Evolutionary conservation across 30 jellyfish, hydroid and myxozoan species (phyloP).

Genomic region (Sanderia malayensis): DNA sequence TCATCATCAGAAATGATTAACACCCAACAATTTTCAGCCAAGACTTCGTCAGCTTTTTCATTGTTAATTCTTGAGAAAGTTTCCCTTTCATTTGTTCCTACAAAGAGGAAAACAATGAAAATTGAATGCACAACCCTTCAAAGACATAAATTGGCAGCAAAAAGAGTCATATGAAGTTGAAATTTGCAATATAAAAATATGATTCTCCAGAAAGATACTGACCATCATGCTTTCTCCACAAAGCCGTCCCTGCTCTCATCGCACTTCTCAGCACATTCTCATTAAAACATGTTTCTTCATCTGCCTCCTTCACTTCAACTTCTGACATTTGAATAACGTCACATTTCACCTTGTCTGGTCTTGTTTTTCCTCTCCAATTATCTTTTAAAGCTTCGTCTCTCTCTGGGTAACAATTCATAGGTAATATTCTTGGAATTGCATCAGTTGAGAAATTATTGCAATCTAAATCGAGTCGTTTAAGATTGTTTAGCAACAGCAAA

Average conservation of each 20-base stretch:
- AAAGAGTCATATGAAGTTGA: too few relatives aligned
- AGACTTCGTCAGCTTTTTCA: background rate
- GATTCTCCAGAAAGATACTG: background rate
- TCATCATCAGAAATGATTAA: background rate
- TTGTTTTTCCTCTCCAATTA: constrained; percentile 88
- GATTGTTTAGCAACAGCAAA: constrained; percentile 26
- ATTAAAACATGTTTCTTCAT: constrained; percentile 40
- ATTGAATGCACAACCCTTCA: background rate
- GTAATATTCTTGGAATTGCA: constrained; percentile 65
- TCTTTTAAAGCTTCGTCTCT: constrained; percentile 65
- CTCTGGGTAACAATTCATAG: constrained; percentile 74
- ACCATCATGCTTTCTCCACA: constrained; percentile 90
- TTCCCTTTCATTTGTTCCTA: background rate
- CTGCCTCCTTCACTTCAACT: constrained; percentile 34
- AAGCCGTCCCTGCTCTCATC: constrained; percentile 79
- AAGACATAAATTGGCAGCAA: too few relatives aligned
- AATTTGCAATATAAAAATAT: too few relatives aligned
- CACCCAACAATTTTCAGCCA: background rate
- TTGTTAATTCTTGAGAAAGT: background rate
- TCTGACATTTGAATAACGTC: constrained; percentile 41
- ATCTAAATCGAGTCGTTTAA: constrained; percentile 77
- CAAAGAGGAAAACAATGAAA: background rate
- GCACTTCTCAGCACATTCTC: constrained; percentile 56
- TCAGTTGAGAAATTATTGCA: constrained; percentile 50
- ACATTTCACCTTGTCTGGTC: constrained; percentile 50